Evolutionary conservation across 2,888 invertebrate genomes (phyloP), one percentile per base, ranked within the genome.

Genomic region (Parasteatoda lunata): DNA sequence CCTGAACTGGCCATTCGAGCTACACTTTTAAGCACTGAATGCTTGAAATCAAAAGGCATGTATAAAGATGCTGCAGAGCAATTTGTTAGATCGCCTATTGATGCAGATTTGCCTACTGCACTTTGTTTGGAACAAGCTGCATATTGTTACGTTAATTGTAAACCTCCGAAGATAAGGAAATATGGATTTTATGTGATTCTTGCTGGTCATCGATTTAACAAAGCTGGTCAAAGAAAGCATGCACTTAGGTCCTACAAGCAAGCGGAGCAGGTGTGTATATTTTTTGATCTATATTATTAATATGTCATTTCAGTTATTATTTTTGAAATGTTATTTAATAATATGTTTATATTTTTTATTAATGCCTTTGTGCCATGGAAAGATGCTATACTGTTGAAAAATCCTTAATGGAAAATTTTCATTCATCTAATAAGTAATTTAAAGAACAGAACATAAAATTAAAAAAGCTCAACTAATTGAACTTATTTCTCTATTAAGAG

Each of bases 181-280:
- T 98, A 97, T 92, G 97, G 98, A 15, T 98, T 99, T 92, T 98
- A 99, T 91, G 96, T 97, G 94, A 98, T 99, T 45, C 93, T 99
- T 47, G 97, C 99, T 30, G 99, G 99, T 0, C 98, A 99, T 92
- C 94, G 99, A 84, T 98, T 95, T 92, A 97, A 96, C 11, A 97
- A 98, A 92, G 96, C 97, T 13, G 96, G 96, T 0, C 97, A 98
- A 92, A 94, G 96, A 89, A 96, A 95, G 91, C 98, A 98, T 93
- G 96, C 98, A 0, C 94, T 98, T 88, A 93, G 98, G 89, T 97
- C 97, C 91, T 98, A 98, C 91, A 95, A 95, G 89, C 97, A 97
- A 92, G 97, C 98, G 8, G 95, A 96, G 92, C 96, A 97, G 93
- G 96, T 96, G 91, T 52, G 47, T 54, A 47, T n/a, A 54, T n/a